Percentiles rank a stretch among this genome's conserved stretches.
These are phyloP conservation scores for Dermatemys mawii DNA, from an alignment of 2,113 vertebrate species.

Conservation along the genomic window DNA sequence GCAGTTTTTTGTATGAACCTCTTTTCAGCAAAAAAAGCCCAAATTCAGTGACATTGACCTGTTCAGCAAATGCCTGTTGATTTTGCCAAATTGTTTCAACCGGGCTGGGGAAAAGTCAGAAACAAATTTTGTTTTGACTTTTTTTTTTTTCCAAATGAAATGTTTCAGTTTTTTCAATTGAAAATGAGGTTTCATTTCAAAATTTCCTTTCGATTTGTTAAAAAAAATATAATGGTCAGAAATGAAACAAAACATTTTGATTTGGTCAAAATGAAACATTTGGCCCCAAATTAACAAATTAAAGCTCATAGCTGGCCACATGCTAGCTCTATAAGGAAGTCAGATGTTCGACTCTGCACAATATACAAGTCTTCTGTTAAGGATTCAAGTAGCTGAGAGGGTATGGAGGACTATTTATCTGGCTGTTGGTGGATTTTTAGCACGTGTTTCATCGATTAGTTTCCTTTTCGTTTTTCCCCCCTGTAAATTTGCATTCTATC, in stretches of 20 bases:
- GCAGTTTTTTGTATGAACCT: neutral
- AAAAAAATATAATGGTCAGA: neutral
- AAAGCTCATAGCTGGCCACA: neutral
- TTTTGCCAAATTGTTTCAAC: neutral
- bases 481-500: neutral
- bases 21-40: neutral
- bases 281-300: neutral
- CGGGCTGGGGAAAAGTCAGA: neutral
- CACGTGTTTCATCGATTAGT: neutral
- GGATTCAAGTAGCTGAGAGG: neutral
- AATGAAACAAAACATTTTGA: neutral
- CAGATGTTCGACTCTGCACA: neutral
- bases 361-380: neutral
- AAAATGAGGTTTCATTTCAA: neutral
- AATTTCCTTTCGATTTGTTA: neutral
- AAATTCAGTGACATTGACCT: neutral
- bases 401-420: neutral
- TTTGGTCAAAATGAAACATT: neutral
- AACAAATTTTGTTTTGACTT: neutral
- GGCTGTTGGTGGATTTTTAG: neutral
- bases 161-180: neutral
- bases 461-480: neutral
- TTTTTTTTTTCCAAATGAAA: neutral
- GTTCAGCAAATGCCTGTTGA: neutral
- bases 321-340: neutral